Evolutionary conservation across 2,113 vertebrate species (phyloP).

Genomic region (Catharus fuscescens): DNA sequence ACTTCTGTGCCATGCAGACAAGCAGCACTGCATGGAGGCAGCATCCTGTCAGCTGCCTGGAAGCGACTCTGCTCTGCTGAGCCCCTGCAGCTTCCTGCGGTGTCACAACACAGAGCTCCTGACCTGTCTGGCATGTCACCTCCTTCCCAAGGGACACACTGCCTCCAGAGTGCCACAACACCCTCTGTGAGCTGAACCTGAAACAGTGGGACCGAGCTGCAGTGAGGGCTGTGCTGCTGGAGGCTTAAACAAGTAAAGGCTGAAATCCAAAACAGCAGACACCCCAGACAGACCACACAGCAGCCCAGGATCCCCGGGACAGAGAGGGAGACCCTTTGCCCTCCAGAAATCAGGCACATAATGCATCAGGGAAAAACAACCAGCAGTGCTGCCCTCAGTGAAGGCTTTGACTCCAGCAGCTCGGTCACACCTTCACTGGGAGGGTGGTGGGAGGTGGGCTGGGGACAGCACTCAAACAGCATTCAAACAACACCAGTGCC

Average conservation of each 20-base stretch:
- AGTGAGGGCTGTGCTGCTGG: accelerated
- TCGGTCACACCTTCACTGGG: not conserved
- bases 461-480: not conserved
- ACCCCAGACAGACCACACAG: not conserved
- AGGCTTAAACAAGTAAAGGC: not conserved
- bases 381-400: not conserved
- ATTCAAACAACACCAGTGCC: accelerated
- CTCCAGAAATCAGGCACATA: not conserved
- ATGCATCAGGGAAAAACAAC: not conserved
- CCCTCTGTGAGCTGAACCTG: not conserved
- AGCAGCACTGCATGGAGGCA: not conserved
- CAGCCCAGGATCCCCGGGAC: accelerated
- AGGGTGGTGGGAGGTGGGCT: not conserved
- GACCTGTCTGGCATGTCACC: no score
- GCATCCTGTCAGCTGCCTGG: not conserved
- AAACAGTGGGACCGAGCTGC: not conserved
- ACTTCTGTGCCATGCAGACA: not conserved
- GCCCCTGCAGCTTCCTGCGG: not conserved
- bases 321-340: not conserved
- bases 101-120: not conserved
- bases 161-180: not conserved
- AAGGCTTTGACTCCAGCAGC: not conserved
- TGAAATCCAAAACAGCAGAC: not conserved
- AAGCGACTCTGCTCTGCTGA: accelerated
- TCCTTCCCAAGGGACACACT: not conserved